A percentile compares a stretch with the other conserved stretches of the same genome.
These are phyloP conservation scores for Macrosiphum euphorbiae DNA, from an alignment of 2,888 invertebrate species.

Conservation along the genomic window DNA sequence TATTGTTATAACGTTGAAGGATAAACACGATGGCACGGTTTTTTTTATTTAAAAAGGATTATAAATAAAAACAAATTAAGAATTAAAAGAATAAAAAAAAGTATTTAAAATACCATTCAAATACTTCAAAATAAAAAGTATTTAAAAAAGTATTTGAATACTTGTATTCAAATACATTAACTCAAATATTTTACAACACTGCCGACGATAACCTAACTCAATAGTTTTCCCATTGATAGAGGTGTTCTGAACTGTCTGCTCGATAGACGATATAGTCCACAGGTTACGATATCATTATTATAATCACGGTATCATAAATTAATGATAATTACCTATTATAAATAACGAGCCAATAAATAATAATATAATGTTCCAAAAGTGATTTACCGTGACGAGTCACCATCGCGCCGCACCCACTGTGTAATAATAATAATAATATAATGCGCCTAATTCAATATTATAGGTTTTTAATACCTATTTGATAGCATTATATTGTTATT, in stretches of 20 bases:
- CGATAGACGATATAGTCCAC: not conserved
- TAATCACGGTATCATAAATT: not conserved
- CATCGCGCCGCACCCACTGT: not conserved
- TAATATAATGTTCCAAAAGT: not conserved
- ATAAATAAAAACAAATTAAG: no score
- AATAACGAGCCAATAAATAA: not conserved
- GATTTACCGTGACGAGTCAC: not conserved
- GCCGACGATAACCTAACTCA: not conserved
- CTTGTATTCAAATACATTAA: no score
- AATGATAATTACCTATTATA: not conserved
- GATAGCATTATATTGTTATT: not conserved
- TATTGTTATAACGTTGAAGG: no score
- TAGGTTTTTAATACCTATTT: not conserved
- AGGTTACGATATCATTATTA: not conserved
- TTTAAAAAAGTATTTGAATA: no score
- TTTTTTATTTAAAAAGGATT: no score
- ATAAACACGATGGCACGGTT: no score
- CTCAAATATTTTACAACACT: no score
- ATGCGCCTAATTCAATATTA: not conserved
- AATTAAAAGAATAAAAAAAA: no score
- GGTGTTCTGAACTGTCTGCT: not conserved
- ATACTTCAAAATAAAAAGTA: no score
- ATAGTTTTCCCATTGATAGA: not conserved
- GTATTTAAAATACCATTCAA: no score
- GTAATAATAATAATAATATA: not conserved